phyloP scores from a whole-genome alignment of 2,888 invertebrate genomes.

The Spisula subtruncata region DNA sequence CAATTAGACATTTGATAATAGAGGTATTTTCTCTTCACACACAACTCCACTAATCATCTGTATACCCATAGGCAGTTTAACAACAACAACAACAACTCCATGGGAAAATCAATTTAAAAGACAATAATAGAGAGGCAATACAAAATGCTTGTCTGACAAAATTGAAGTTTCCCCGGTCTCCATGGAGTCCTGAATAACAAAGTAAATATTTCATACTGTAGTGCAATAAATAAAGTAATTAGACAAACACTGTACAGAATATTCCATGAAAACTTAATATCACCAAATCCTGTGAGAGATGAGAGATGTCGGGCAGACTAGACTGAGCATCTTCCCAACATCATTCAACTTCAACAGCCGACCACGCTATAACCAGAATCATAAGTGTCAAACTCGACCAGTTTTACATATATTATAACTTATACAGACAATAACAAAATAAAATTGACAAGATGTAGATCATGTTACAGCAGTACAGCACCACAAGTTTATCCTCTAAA shows the following conservation, averaged over 20 bases:
- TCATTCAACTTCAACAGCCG: too few relatives aligned
- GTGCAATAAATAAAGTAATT: background rate
- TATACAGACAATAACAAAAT: too few relatives aligned
- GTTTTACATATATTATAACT: too few relatives aligned
- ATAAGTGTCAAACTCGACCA: too few relatives aligned
- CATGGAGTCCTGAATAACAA: background rate
- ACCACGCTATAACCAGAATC: too few relatives aligned
- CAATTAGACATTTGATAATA: too few relatives aligned
- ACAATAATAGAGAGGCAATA: background rate
- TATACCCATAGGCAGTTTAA: background rate
- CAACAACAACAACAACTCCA: background rate
- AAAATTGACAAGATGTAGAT: too few relatives aligned
- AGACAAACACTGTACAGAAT: background rate
- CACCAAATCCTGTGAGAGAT: background rate
- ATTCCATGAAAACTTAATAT: constrained; percentile 11
- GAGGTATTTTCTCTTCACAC: too few relatives aligned
- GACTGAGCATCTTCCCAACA: background rate
- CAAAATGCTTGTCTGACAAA: background rate
- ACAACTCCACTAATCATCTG: background rate
- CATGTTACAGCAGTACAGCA: too few relatives aligned
- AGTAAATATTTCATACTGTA: constrained; percentile 7
- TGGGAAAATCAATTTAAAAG: constrained; percentile 34
- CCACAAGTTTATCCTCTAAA: too few relatives aligned
- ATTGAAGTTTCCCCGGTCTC: background rate
- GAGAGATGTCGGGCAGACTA: background rate